Evolutionary conservation across 2,113 vertebrate species (phyloP), one percentile per base, ranked within the genome.

Genomic region (Saiga tatarica): DNA sequence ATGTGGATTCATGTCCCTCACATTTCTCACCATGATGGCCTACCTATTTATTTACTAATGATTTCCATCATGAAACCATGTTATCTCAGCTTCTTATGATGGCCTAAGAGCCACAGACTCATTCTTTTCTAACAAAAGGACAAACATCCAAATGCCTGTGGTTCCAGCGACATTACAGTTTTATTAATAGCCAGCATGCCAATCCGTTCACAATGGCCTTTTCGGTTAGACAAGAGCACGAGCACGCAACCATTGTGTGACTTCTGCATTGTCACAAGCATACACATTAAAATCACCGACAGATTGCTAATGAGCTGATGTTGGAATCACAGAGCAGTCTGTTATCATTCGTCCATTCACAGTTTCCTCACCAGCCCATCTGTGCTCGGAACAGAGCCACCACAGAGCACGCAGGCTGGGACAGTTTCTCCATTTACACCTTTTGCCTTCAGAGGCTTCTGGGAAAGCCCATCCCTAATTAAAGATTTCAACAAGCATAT

Each of bases 241-340:
- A 86, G 97, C 47, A 3, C 25, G 74, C 96, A 91, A 91, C 90
- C 93, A 88, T 97, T 95, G 55, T 83, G 95, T 93, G 97, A 89
- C 98, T 98, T 96, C 98, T 98, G 96, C 96, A 98, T 98, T 99
- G 98, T 98, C 98, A 98, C 93, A 96, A 98, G 98, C 98, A 97
- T 97, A 98, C 98, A 98, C 98, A 99, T 99, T 99, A 99, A 99
- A 99, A 98, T 98, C 98, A 98, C 98, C 99, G 99, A 99, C 99
- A 99, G 99, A 99, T 99, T 99, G 99, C 99, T 99, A 99, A 99
- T 99, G 99, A 99, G 98, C 99, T 98, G 98, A 98, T 99, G 99
- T 98, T 99, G 99, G 98, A 99, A 98, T 98, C 98, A 98, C 97
- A 98, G 98, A 98, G 90, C 98, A 98, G 98, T 99, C 99, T 99